Evolutionary conservation across 2,113 vertebrate genomes (phyloP), one percentile per base, ranked within the genome.

Genomic region (Mirza zaza): DNA sequence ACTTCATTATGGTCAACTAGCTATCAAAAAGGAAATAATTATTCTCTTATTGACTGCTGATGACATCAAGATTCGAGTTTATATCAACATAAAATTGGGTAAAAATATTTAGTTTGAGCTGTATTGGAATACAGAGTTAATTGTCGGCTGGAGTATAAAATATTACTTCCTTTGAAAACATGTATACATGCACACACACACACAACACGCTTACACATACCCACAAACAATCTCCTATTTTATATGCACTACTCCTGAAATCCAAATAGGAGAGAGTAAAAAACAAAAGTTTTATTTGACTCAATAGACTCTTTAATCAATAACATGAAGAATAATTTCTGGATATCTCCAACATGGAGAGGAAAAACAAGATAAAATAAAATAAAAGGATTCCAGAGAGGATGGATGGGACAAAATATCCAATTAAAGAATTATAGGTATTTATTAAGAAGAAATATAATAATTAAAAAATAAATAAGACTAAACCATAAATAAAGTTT

Each of bases 221-320:
- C 0, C 63, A 17, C 3, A 90, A 32, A 67, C 12, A 91, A 50
- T 36, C 10, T 27, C 0, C 7, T 42, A 29, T 79, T 96, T 86
- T 50, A 85, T 52, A 83, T 52, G 10, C 8, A 65, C 3, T 57
- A 18, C 2, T 59, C 32, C 34, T 81, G 61, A 96, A 93, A 84
- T 65, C 34, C 12, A 70, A 11, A 76, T 5, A 81, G 23, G 20
- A 86, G 11, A 81, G 10, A 61, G 18, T 45, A 84, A 86, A 93
- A 90, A 75, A 91, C 20, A 63, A 45, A 83, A 91, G 8, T n/a
- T 91, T 75, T 90, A 57, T 36, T 86, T 94, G 71, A 70, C 65
- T 88, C 25, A 34, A 4, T 70, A 95, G 36, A 55, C 36, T 18
- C 3, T 80, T 95, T 73, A 82, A 96, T 87, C 75, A 87, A n/a